phyloP scores from a whole-genome alignment of 2,888 invertebrate species.

The Melangyna quadrimaculata region DNA sequence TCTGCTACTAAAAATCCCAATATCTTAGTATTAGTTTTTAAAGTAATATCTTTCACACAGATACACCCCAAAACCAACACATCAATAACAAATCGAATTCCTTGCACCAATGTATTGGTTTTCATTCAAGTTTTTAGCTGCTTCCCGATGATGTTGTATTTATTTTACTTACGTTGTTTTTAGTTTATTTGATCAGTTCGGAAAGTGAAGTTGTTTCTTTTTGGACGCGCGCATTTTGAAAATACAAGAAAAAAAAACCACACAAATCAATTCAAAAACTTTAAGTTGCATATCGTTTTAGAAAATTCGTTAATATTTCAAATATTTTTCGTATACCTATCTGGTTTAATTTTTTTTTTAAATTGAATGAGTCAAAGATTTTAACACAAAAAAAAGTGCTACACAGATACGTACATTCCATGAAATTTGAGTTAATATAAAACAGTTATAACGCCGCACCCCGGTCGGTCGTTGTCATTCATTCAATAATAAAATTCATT shows the following conservation, averaged over 20 bases:
- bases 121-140: slow-evolving; percentile 77
- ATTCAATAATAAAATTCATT: slow-evolving; percentile 50
- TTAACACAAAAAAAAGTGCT: slow-evolving; percentile 20
- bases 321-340: not conserved
- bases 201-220: slow-evolving; percentile 79
- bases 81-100: slow-evolving; percentile 58
- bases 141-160: slow-evolving; percentile 72
- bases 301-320: slow-evolving; percentile 8
- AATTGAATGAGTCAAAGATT: not conserved
- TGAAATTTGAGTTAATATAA: slow-evolving; percentile 6
- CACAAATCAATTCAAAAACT: slow-evolving; percentile 14
- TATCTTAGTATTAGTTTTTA: slow-evolving; percentile 59
- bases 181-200: slow-evolving; percentile 80
- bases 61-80: slow-evolving; percentile 39
- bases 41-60: slow-evolving; percentile 46
- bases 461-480: slow-evolving; percentile 17
- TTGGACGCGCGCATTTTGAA: slow-evolving; percentile 57
- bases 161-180: slow-evolving; percentile 71
- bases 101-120: slow-evolving; percentile 73
- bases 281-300: slow-evolving; percentile 9
- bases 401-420: slow-evolving; percentile 58
- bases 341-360: slow-evolving; percentile 4
- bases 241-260: no score
- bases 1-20: slow-evolving; percentile 53
- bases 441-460: slow-evolving; percentile 10